Base-by-base conservation (phyloP, 2,113 vertebrate species). In the Bujurquina vittata region DNA sequence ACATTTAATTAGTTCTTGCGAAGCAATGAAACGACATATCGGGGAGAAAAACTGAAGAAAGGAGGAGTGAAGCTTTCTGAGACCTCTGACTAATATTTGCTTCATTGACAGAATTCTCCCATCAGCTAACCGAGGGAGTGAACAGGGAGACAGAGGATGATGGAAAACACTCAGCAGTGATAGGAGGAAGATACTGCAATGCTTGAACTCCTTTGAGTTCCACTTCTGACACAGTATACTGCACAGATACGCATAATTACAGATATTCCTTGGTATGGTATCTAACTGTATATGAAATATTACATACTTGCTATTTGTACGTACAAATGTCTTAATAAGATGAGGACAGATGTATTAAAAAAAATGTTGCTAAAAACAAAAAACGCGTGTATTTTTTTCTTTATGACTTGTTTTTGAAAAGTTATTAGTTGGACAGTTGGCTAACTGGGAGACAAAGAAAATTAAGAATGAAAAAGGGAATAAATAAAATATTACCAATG, bases 51-150 rank as follows among this genome's bases (percentile, higher is more conserved):
- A 81, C 73, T 75, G 87, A 90, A 4, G 84, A 69, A 65, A 84
- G 80, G 88, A 90, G 93, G 91, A 93, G 85, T 75, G 60, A 88
- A 77, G 69, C 4, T 83, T 88, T 85, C 79, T 75, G 29, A 87
- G 91, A 81, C 81, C 72, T 89, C 88, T 87, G 91, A 93, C 93
- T 93, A 93, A 94, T 94, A 93, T 95, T 94, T 87, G 77, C 86
- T 78, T 73, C 88, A 91, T 86, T 94, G 95, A 95, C 92, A 94
- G 93, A 94, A 91, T 92, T 85, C 89, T 86, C 93, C 91, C 86
- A 61, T 94, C 93, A 91, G 60, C 88, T 58, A 4, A 49, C 49
- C 31, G 65, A 33, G 85, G 84, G 87, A 81, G 77, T 65, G 75
- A 86, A 54, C 74, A 8, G 26, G 37, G 72, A 73, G 76, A 23